Base-by-base conservation (phyloP, 1,140 invertebrate genomes). In the Asobara japonica region DNA sequence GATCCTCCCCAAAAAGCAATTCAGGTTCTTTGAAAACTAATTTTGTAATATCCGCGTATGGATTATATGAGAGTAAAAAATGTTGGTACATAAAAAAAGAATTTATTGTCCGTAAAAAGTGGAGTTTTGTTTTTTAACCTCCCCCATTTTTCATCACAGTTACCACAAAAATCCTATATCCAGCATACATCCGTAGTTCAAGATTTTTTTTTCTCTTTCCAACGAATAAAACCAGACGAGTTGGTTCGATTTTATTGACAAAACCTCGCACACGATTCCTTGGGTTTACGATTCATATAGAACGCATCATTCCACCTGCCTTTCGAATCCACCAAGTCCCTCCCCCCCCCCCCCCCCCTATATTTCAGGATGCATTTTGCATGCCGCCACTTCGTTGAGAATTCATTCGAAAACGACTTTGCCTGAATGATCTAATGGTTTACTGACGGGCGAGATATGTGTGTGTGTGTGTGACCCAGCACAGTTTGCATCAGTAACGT, bases 61-160 rank as follows among this genome's bases (percentile, higher is more conserved):
- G 41, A 5, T 45, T 45, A 1, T 7, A 13, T 4, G 4, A 45
- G 13, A 11, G n/a, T 2, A 16, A 38, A 38, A 38, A 38, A 4
- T 45, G 18, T 45, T 45, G 41, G 18, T 45, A 41, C 18, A 16
- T 16, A 45, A 45, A 5, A 45, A 45, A 16, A 45, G 18, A 45
- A 45, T 16, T 16, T 5, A 3, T 2, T 16, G n/a, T 16, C 41
- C 6, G n/a, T 45, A 45, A 45, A 45, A 13, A 13, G 18, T 45
- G 3, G 7, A 45, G 1, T 7, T 16, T 7, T 16, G n/a, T 16
- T 45, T 45, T 13, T 13, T 45, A 11, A 13, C 7, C 41, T 18
- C 41, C n/a, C n/a, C 41, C n/a, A 45, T 45, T 45, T 45, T 45
- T 45, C 41, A 45, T 45, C 41, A 45, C 41, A 45, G 41, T 45